phyloP scores from a whole-genome alignment of 2,888 invertebrate genomes.

The Athalia cordata region DNA sequence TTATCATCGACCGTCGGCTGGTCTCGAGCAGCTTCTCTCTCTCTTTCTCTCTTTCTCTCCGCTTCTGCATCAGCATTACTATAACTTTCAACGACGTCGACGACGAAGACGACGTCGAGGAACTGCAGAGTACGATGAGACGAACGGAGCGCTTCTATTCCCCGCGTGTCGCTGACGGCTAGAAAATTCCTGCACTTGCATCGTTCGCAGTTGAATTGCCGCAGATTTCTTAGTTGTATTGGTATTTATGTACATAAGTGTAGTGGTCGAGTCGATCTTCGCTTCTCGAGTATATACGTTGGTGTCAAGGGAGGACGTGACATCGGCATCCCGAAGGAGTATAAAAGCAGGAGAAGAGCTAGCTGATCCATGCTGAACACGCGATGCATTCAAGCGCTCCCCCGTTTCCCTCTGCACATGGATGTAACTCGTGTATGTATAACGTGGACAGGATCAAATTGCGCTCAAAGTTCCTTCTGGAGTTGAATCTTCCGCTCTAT shows the following conservation, averaged over 20 bases:
- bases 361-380: slow-evolving; percentile 17
- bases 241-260: not conserved
- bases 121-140: no score
- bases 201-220: not conserved
- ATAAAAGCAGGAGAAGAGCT: no score
- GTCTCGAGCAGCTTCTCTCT: not conserved
- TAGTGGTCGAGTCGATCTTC: no score
- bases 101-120: not conserved
- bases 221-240: not conserved
- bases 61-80: not conserved
- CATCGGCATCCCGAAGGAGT: slow-evolving; percentile 22
- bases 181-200: not conserved
- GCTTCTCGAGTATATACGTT: not conserved
- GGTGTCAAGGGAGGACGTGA: slow-evolving; percentile 28
- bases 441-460: no score
- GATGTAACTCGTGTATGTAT: no score
- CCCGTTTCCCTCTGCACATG: no score
- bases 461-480: no score
- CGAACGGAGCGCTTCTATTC: no score
- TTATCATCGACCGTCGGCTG: not conserved
- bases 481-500: no score
- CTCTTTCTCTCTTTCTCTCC: no score
- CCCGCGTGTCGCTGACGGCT: slow-evolving; percentile 3
- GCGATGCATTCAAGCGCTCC: not conserved
- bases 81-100: not conserved